Evolutionary conservation across 2,888 invertebrate genomes (phyloP), one percentile per base, ranked within the genome.

Genomic region (Zaprionus obscuricornis): DNA sequence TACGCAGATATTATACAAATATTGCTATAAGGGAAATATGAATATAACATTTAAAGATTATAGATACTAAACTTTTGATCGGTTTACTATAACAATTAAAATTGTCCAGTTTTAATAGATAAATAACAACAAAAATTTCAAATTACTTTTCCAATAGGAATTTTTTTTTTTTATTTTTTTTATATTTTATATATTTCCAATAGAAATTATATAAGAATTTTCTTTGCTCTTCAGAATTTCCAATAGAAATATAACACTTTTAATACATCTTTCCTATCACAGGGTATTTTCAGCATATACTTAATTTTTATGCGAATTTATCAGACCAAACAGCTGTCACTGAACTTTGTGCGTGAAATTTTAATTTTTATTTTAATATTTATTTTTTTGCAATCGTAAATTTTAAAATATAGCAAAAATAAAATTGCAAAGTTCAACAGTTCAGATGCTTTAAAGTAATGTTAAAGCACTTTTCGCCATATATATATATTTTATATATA

Each of bases 331-430:
- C 75, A 76, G 58, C 59, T 78, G 78, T 26, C 17, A 34, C 39
- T n/a, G 51, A 66, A 55, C 62, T 62, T 34, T 74, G 84, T 66
- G 77, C 57, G 64, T 56, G 40, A 83, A 78, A 78, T 78, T 67
- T 70, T 75, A 67, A 83, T 79, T 62, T 34, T 14, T 37, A 4
- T 22, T 22, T 22, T 6, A 22, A 4, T 22, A 6, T 22, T 7
- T 6, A 4, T 6, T 6, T 22, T 22, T 22, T 4, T 7, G 5
- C 5, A 7, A 27, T 18, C 24, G 31, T 49, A 29, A 51, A 49
- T 52, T 60, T 60, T 40, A 69, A 66, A 52, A n/a, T 51, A 40
- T 7, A 39, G 42, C 2, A 2, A 42, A 29, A 50, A 29, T 14
- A 5, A 58, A 58, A 54, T 62, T 54, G 50, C 39, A 10, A 31